Evolutionary conservation across 2,888 invertebrate genomes (phyloP), one percentile per base, ranked within the genome.

Genomic region (Malacosoma neustria): DNA sequence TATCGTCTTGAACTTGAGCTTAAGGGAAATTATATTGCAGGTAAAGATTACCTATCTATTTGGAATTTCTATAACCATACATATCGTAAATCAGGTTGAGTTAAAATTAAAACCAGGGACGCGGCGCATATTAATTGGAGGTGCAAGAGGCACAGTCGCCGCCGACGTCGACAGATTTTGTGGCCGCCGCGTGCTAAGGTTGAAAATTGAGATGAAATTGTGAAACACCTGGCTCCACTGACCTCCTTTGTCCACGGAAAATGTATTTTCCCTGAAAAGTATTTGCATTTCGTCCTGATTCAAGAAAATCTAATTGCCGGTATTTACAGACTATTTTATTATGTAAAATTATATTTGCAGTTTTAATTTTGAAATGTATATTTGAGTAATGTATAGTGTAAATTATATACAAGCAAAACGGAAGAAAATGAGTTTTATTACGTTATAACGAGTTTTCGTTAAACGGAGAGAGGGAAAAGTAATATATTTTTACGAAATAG

Each of bases 61-160:
- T n/a, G n/a, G n/a, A n/a, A n/a, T n/a, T n/a, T n/a, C n/a, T n/a
- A n/a, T n/a, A n/a, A n/a, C n/a, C 70, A 74, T 66, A 71, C 72
- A 66, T 65, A 63, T 66, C 72, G 69, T 81, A 79, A 79, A 81
- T 81, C 79, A 81, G 65, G 54, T 64, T 63, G 59, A 61, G 59
- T 66, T 64, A 65, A 77, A 77, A 81, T 80, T 80, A 79, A 80
- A 81, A 77, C 61, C 65, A 61, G 64, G 51, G 59, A 58, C 54
- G 54, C 53, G 58, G 59, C 70, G 61, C 63, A 65, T 71, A 76
- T 80, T 80, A 79, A 76, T 81, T 69, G 66, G 62, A 61, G 68
- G 58, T 59, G 54, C 51, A 63, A 37, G 43, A 41, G 43, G 47
- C 51, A 46, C 49, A 56, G 56, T 49, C 43, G 46, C 46, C 49